phyloP scores from a whole-genome alignment of 2,113 vertebrate genomes.

The Psettodes erumei region DNA sequence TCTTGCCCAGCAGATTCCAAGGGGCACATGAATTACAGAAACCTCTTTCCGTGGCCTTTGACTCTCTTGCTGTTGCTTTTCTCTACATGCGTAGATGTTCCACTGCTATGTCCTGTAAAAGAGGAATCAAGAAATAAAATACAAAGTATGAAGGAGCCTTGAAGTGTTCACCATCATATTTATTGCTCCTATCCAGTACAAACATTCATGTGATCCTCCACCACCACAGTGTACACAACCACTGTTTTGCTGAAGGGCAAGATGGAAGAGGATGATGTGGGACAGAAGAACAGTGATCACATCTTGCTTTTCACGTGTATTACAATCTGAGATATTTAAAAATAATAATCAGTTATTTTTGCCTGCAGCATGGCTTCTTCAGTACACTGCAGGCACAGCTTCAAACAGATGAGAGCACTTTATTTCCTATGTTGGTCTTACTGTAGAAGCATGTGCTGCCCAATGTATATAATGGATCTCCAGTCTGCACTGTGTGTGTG shows the following conservation, averaged over 20 bases:
- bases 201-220: too few species aligned
- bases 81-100: neutral
- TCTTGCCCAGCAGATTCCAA: conserved; percentile 36
- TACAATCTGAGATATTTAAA: neutral
- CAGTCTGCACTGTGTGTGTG: too few species aligned
- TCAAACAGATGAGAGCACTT: neutral
- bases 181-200: too few species aligned
- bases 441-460: neutral
- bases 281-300: neutral
- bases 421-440: neutral
- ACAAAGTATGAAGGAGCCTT: neutral
- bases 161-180: too few species aligned
- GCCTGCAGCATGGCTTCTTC: neutral
- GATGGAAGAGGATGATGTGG: neutral
- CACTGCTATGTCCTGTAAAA: conserved; percentile 20
- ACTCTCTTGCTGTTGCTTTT: neutral
- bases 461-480: neutral
- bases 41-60: neutral
- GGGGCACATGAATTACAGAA: conserved; percentile 41
- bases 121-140: neutral
- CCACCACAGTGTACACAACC: neutral
- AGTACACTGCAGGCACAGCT: neutral
- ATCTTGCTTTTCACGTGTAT: neutral
- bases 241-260: neutral
- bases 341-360: too few species aligned